A percentile compares a stretch with the other conserved stretches of the same genome.
Conservation (phyloP, 2,888 invertebrate species). For the Eilema depressum region DNA sequence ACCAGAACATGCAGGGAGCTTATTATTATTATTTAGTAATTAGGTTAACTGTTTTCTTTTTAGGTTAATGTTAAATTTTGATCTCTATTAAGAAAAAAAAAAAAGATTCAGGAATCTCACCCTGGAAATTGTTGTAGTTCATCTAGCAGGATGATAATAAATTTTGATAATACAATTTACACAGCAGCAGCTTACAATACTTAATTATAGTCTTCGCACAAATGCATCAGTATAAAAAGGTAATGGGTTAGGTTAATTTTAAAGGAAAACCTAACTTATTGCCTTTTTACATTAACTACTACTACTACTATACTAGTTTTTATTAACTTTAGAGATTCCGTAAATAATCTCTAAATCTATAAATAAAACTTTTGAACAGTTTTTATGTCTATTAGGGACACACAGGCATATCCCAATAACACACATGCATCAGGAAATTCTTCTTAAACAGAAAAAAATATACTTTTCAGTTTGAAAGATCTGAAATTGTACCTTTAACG, state of each 20-base stretch:
- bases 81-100: too few species aligned
- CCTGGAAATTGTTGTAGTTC: background rate
- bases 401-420: background rate
- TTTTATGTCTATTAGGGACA: too few species aligned
- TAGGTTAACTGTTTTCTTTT: too few species aligned
- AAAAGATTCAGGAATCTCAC: background rate
- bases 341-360: too few species aligned
- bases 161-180: background rate
- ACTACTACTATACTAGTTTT: too few species aligned
- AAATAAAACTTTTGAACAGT: too few species aligned
- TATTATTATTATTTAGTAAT: too few species aligned
- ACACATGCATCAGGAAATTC: background rate
- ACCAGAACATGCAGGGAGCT: too few species aligned
- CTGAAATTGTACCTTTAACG: conserved; percentile 92
- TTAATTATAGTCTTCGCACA: background rate
- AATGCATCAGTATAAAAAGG: background rate
- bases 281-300: too few species aligned
- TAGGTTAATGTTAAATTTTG: too few species aligned
- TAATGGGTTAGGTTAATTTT: background rate
- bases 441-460: background rate
- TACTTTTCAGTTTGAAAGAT: background rate
- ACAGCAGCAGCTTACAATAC: background rate
- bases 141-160: background rate
- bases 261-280: too few species aligned
- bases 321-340: too few species aligned